These are phyloP conservation scores for Drosophila tristis DNA, from an alignment of 1,140 invertebrate species.

Conservation along the genomic window DNA sequence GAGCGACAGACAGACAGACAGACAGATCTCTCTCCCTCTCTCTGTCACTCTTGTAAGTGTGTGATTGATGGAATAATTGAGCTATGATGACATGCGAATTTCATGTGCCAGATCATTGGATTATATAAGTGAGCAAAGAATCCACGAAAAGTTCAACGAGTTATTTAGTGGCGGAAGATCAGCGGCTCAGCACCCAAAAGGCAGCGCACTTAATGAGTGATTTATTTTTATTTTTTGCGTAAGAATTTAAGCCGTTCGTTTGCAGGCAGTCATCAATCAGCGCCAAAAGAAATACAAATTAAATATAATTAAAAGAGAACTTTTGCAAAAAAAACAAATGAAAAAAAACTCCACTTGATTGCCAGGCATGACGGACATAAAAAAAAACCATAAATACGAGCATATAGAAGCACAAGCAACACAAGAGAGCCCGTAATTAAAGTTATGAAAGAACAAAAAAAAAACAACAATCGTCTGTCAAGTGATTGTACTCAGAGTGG, in stretches of 20 bases:
- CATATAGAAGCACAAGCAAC: no score
- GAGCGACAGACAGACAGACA: not conserved
- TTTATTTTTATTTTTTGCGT: not conserved
- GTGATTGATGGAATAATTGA: slow-evolving; percentile 47
- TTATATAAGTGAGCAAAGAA: no score
- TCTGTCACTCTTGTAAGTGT: not conserved
- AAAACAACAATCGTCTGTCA: no score
- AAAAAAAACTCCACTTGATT: slow-evolving; percentile 14
- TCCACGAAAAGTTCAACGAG: slow-evolving; percentile 9
- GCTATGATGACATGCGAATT: slow-evolving; percentile 38
- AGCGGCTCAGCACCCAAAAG: slow-evolving; percentile 1
- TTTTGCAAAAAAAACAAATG: slow-evolving; percentile 11
- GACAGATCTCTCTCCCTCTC: not conserved
- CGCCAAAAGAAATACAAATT: not conserved
- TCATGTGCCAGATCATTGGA: not conserved
- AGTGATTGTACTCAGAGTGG: no score
- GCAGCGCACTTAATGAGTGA: not conserved
- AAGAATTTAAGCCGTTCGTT: slow-evolving; percentile 7
- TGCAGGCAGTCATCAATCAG: slow-evolving; percentile 23
- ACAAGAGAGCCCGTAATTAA: slow-evolving; percentile 24
- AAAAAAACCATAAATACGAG: not conserved
- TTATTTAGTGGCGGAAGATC: not conserved
- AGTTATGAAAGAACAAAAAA: not conserved
- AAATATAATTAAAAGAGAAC: slow-evolving; percentile 33
- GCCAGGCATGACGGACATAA: slow-evolving; percentile 23